These are phyloP conservation scores for Cairina moschata DNA, from an alignment of 2,113 vertebrate genomes.

Conservation along the genomic window DNA sequence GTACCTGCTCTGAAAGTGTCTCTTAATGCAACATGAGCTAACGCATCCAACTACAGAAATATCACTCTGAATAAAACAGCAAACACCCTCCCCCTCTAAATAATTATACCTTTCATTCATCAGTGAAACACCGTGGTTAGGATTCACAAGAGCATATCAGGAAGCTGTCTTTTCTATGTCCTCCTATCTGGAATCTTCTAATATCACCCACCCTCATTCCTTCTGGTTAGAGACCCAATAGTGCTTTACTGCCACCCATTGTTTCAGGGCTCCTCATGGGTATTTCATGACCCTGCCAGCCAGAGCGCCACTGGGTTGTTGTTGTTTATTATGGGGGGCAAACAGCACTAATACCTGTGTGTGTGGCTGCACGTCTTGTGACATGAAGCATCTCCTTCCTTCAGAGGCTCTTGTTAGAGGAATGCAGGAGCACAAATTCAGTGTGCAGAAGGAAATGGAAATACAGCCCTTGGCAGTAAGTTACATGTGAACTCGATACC, in stretches of 20 bases:
- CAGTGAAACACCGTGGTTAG: not conserved
- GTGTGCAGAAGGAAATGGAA: not conserved
- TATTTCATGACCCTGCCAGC: not conserved
- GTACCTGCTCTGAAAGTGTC: not conserved
- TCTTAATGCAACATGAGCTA: not conserved
- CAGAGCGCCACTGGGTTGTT: not conserved
- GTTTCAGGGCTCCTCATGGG: not conserved
- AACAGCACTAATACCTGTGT: not conserved
- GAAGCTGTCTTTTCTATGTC: not conserved
- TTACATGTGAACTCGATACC: not conserved
- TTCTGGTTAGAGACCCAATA: not conserved
- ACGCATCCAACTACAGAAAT: not conserved
- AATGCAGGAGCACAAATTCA: not conserved
- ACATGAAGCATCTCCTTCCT: not conserved
- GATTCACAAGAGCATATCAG: not conserved
- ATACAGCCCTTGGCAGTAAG: not conserved
- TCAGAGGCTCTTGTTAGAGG: not conserved
- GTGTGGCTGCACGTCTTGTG: not conserved
- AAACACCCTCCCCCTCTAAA: not conserved
- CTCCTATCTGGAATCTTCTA: not conserved
- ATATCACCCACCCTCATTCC: not conserved
- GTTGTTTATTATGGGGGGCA: not conserved
- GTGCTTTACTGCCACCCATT: not conserved
- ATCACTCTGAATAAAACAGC: not conserved
- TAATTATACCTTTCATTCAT: not conserved